Percentiles rank a stretch among this genome's conserved stretches.
Evolutionary conservation across 1,140 invertebrate species (phyloP).

Genomic region (Aporrectodea caliginosa): DNA sequence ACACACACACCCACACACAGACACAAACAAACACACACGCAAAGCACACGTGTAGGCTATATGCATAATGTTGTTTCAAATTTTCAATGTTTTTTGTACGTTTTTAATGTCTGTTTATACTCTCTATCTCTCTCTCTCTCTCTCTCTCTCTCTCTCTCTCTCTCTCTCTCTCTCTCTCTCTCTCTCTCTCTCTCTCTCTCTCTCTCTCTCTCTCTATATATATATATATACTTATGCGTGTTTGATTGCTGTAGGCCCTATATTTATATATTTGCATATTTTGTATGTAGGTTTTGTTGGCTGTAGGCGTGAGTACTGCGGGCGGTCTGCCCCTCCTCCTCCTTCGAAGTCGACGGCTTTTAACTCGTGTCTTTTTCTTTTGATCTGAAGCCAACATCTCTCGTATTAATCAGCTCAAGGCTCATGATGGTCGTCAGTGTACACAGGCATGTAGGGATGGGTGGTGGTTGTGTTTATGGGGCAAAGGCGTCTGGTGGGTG

Average conservation of each 20-base stretch:
- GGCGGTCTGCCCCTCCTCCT: neutral
- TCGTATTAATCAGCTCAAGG: no score
- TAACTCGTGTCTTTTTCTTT: neutral
- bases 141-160: neutral
- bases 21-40: neutral
- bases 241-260: neutral
- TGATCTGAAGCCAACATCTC: neutral
- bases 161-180: neutral
- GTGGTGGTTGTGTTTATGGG: neutral
- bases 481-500: neutral
- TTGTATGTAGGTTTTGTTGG: neutral
- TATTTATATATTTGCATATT: neutral
- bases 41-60: no score
- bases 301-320: neutral
- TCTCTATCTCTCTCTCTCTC: no score
- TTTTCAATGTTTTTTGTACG: no score
- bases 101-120: no score
- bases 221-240: neutral
- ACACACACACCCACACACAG: neutral
- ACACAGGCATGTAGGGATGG: neutral
- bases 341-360: neutral
- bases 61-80: no score
- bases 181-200: neutral
- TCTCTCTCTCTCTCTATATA: neutral
- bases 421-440: neutral